Conservation (phyloP, 2,888 invertebrate genomes). For the Clepsis dumicolana region DNA sequence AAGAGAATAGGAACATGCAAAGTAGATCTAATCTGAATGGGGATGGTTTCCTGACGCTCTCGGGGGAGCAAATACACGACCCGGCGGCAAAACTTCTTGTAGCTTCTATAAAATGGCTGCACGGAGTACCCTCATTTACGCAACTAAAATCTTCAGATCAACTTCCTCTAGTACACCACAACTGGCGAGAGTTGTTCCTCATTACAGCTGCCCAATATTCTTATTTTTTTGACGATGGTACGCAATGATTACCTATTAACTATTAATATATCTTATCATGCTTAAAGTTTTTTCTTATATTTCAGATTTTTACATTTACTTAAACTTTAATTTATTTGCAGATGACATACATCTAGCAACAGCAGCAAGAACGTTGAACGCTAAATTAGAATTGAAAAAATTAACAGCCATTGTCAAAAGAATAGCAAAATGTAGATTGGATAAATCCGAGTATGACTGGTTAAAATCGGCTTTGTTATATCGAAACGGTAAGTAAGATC, state of each 20-base stretch:
- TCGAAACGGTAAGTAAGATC: constrained; percentile 88
- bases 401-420: constrained; percentile 88
- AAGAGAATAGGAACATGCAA: constrained; percentile 51
- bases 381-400: constrained; percentile 74
- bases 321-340: constrained; percentile 52
- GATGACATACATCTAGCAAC: constrained; percentile 68
- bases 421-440: constrained; percentile 88
- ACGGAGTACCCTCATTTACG: constrained; percentile 91
- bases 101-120: constrained; percentile 92
- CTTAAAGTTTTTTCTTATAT: no score
- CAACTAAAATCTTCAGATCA: constrained; percentile 89
- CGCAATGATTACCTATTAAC: constrained; percentile 18
- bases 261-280: no score
- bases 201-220: constrained; percentile 94
- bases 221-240: constrained; percentile 91
- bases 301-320: no score
- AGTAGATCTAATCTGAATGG: constrained; percentile 48
- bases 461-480: constrained; percentile 94
- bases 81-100: constrained; percentile 92
- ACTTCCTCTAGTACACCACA: constrained; percentile 90
- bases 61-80: constrained; percentile 84
- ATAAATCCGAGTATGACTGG: constrained; percentile 94
- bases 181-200: constrained; percentile 94
- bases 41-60: constrained; percentile 70
- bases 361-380: constrained; percentile 83